Evolutionary conservation across 1,140 invertebrate genomes (phyloP).

Genomic region (Drosophila gunungcola): DNA sequence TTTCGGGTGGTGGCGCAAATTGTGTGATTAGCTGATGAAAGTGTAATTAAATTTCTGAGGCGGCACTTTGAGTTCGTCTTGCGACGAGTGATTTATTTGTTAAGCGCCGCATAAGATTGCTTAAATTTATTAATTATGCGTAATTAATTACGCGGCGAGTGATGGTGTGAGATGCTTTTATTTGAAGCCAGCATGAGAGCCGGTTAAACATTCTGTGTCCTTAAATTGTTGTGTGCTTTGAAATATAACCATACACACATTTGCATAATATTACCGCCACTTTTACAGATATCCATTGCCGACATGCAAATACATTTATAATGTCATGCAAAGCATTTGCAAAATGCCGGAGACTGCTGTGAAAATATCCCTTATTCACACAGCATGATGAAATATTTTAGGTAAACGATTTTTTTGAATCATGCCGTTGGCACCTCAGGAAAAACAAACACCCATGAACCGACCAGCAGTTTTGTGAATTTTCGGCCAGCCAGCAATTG

Average conservation of each 20-base stretch:
- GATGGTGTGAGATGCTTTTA: slow-evolving; percentile 3
- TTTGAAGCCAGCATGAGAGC: not conserved
- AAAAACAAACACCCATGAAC: slow-evolving; percentile 29
- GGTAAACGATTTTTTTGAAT: slow-evolving; percentile 65
- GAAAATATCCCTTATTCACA: slow-evolving; percentile 38
- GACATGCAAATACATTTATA: slow-evolving; percentile 18
- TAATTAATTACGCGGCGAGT: slow-evolving; percentile 52
- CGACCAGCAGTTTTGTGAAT: slow-evolving; percentile 15
- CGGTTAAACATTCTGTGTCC: not conserved
- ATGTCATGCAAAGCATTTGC: slow-evolving; percentile 1
- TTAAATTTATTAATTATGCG: slow-evolving; percentile 70
- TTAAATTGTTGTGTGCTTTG: no score
- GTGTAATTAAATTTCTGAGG: slow-evolving; percentile 61
- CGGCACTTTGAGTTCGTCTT: slow-evolving; percentile 28
- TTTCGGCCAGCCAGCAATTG: slow-evolving; percentile 20
- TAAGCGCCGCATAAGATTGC: slow-evolving; percentile 34
- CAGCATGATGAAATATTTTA: slow-evolving; percentile 48
- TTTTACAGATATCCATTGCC: slow-evolving; percentile 7
- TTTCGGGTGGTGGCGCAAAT: slow-evolving; percentile 44
- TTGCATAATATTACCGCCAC: not conserved
- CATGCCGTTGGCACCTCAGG: slow-evolving; percentile 57
- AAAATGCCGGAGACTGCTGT: slow-evolving; percentile 12
- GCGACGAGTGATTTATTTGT: slow-evolving; percentile 60
- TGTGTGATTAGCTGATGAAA: slow-evolving; percentile 61
- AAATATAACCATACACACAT: not conserved